These are phyloP conservation scores for Porites evermanni DNA, from an alignment of 92 coral and sea anemone genomes.

Conservation along the genomic window DNA sequence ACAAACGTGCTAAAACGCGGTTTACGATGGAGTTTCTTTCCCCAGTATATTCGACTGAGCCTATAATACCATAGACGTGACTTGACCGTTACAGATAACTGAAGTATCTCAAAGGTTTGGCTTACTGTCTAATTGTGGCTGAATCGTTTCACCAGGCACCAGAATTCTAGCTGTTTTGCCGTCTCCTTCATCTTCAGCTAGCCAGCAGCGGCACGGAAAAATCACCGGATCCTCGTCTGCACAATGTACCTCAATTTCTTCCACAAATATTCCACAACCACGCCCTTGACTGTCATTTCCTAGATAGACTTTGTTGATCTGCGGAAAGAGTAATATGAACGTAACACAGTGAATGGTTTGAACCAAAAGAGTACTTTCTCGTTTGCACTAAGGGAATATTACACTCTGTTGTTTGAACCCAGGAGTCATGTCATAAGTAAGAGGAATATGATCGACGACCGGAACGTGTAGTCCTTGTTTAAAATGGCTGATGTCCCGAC, in stretches of 20 bases:
- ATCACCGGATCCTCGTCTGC: slow-evolving; percentile 66
- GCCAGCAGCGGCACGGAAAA: slow-evolving; percentile 88
- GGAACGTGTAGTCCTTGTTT: no score
- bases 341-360: neutral
- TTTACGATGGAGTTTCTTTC: no score
- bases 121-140: slow-evolving; percentile 76
- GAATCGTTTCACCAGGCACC: slow-evolving; percentile 75
- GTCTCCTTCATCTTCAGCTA: slow-evolving; percentile 72
- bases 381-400: no score
- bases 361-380: no score
- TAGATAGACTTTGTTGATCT: slow-evolving; percentile 63
- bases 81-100: neutral
- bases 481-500: no score
- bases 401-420: no score
- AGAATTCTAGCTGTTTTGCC: slow-evolving; percentile 66
- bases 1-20: no score
- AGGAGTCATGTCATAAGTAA: no score
- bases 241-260: slow-evolving; percentile 68
- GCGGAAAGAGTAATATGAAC: neutral
- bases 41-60: no score
- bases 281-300: slow-evolving; percentile 82
- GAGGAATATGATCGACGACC: no score
- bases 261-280: slow-evolving; percentile 77
- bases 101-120: neutral
- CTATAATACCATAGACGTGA: no score